A percentile compares a stretch with the other conserved stretches of the same genome.
These are phyloP conservation scores for Stenurella melanura DNA, from an alignment of 2,888 invertebrate species.

Conservation along the genomic window DNA sequence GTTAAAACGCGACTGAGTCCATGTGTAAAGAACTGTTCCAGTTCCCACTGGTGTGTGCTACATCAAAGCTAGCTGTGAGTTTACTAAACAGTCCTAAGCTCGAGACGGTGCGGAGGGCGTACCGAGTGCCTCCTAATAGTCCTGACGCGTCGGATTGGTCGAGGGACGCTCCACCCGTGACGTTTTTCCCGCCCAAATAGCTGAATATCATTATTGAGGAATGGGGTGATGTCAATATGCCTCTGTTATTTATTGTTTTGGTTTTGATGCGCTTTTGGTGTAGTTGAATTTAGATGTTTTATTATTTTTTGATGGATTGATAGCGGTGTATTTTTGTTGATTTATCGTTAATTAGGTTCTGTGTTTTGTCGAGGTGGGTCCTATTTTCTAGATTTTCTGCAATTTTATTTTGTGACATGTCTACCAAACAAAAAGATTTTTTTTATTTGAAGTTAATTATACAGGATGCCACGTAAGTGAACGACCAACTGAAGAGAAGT, in stretches of 20 bases:
- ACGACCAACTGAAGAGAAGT: too few species aligned
- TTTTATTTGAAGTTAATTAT: too few species aligned
- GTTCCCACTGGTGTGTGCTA: conserved; percentile 59
- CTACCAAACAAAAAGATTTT: not conserved
- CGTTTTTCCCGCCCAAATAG: conserved; percentile 58
- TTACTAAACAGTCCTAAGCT: conserved; percentile 66
- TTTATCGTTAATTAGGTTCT: conserved; percentile 60
- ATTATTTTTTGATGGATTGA: conserved; percentile 71
- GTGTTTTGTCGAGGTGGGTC: conserved; percentile 35
- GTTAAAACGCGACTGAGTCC: conserved; percentile 43
- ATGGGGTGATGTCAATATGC: conserved; percentile 72
- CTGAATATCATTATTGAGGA: conserved; percentile 71
- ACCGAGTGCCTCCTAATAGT: conserved; percentile 44
- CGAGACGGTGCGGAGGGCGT: conserved; percentile 60
- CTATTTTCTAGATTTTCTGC: not conserved
- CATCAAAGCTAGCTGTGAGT: conserved; percentile 60
- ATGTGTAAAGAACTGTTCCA: conserved; percentile 44
- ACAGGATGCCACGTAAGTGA: too few species aligned
- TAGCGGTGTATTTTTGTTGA: conserved; percentile 58
- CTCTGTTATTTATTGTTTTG: conserved; percentile 70
- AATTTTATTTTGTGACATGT: not conserved
- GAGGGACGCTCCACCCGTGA: conserved; percentile 59
- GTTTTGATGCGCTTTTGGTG: conserved; percentile 68
- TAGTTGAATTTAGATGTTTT: conserved; percentile 69
- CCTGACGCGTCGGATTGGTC: conserved; percentile 61